Conservation (phyloP, 2,113 vertebrate genomes). For the Eulemur macaco region DNA sequence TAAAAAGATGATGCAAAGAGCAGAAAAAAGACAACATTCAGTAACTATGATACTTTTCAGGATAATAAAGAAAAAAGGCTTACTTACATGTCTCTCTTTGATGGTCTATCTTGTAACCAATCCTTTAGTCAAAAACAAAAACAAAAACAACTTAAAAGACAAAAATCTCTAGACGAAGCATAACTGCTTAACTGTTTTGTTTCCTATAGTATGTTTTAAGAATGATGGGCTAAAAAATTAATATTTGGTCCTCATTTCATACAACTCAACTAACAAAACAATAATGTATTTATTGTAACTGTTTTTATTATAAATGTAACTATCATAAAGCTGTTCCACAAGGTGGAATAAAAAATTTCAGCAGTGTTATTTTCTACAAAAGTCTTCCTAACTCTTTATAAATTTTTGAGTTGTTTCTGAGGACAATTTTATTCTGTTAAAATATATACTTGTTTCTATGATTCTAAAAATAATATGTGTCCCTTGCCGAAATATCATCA, state of each 20-base stretch:
- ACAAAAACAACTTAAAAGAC: slow-evolving; percentile 64
- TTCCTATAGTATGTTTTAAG: slow-evolving; percentile 20
- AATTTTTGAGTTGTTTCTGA: not conserved
- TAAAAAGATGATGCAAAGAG: not conserved
- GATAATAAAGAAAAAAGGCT: slow-evolving; percentile 17
- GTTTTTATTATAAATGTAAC: not conserved
- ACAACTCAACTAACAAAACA: slow-evolving; percentile 6
- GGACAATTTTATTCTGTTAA: not conserved
- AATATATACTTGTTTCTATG: not conserved
- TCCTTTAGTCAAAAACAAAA: slow-evolving; percentile 85
- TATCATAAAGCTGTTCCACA: not conserved
- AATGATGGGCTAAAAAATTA: slow-evolving; percentile 50
- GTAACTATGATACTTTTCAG: not conserved
- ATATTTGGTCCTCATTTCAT: slow-evolving; percentile 40
- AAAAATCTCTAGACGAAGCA: slow-evolving; percentile 44
- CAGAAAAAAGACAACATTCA: not conserved
- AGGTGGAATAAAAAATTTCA: not conserved
- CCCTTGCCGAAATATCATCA: not conserved
- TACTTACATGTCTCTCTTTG: slow-evolving; percentile 94
- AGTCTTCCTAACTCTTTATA: not conserved
- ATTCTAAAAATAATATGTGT: not conserved
- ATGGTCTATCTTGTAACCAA: slow-evolving; percentile 92
- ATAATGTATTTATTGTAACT: not conserved
- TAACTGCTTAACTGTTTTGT: not conserved
- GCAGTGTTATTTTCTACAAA: not conserved